Evolutionary conservation across 1,140 invertebrate species (phyloP).

Genomic region (Nasonia giraulti): DNA sequence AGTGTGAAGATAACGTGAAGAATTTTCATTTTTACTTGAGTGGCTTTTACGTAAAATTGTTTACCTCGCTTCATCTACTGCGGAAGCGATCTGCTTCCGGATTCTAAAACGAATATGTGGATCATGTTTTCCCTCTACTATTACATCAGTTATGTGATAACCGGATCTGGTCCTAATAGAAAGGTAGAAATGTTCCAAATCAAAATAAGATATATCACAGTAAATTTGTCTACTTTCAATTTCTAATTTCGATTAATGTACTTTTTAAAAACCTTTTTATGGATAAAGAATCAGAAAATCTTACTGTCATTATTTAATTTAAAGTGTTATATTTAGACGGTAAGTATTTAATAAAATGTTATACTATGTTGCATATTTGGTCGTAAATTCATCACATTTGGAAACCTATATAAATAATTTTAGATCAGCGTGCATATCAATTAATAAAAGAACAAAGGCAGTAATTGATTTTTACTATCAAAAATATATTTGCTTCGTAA

Average conservation of each 20-base stretch:
- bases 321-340: too few species aligned
- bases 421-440: too few species aligned
- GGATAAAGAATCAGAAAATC: too few species aligned
- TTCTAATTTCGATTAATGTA: too few species aligned
- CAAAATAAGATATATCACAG: not conserved
- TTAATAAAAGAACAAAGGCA: not conserved
- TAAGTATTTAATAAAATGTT: too few species aligned
- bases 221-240: too few species aligned
- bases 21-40: not conserved
- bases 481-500: conserved; percentile 51
- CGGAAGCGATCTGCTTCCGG: not conserved
- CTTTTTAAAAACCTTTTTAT: too few species aligned
- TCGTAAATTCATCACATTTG: too few species aligned
- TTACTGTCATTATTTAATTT: too few species aligned
- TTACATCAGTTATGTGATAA: not conserved
- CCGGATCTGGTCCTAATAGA: not conserved
- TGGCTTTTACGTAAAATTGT: conserved; percentile 10
- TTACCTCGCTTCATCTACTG: not conserved
- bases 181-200: not conserved
- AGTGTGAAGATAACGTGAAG: not conserved
- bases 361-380: too few species aligned
- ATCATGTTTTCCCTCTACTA: not conserved
- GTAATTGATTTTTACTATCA: conserved; percentile 44
- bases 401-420: too few species aligned
- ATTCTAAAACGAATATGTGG: not conserved